phyloP scores from a whole-genome alignment of 1,140 invertebrate species.

The Oryctes rhinoceros region DNA sequence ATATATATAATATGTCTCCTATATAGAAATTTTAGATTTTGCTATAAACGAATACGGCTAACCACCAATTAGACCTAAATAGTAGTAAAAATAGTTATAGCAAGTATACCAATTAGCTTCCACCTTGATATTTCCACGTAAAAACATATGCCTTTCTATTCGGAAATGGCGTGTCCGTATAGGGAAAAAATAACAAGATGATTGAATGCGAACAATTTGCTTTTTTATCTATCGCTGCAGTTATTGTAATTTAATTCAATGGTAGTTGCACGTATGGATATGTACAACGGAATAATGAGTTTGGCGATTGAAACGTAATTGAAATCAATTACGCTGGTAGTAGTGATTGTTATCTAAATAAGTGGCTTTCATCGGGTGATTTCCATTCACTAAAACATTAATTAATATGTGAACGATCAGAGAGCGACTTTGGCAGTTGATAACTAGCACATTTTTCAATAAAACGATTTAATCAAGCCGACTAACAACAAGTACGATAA shows the following conservation, averaged over 20 bases:
- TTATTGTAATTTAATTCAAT: slow-evolving; percentile 27
- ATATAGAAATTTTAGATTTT: slow-evolving; percentile 14
- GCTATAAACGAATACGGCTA: background rate
- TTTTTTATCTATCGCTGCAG: background rate
- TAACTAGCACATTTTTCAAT: background rate
- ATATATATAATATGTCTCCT: background rate
- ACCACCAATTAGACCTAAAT: slow-evolving; percentile 26
- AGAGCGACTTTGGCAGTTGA: background rate
- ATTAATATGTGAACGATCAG: slow-evolving; percentile 27
- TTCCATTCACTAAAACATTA: slow-evolving; percentile 17
- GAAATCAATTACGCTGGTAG: slow-evolving; percentile 26
- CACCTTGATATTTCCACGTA: slow-evolving; percentile 8
- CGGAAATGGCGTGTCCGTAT: slow-evolving; percentile 6
- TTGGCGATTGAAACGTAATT: slow-evolving; percentile 26
- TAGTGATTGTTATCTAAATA: slow-evolving; percentile 14
- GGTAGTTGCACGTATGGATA: slow-evolving; percentile 13
- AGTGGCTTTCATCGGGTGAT: slow-evolving; percentile 18
- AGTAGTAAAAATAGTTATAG: slow-evolving; percentile 11
- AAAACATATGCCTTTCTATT: background rate
- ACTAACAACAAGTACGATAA: slow-evolving; percentile 13
- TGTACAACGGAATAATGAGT: slow-evolving; percentile 20
- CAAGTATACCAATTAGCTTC: background rate
- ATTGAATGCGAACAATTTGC: slow-evolving; percentile 16
- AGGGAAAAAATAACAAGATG: slow-evolving; percentile 27
- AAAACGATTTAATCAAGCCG: background rate